Evolutionary conservation across 2,888 invertebrate species (phyloP).

Genomic region (Chloroclystis v-ata): DNA sequence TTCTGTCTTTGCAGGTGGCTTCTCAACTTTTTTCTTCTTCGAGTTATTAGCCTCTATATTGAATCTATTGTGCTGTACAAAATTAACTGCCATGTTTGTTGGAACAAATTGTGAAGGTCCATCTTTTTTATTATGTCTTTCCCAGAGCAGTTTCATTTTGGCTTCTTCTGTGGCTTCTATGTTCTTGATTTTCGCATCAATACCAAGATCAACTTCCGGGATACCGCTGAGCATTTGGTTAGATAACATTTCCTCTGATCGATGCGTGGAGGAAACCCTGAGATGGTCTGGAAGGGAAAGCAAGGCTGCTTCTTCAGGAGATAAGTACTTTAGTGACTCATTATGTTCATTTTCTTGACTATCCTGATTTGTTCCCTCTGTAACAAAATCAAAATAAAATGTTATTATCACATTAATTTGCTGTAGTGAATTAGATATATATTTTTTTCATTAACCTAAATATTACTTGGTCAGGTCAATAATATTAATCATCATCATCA

Average conservation of each 20-base stretch:
- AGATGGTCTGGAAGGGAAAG: constrained; percentile 93
- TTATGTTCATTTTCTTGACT: constrained; percentile 64
- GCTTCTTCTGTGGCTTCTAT: constrained; percentile 99
- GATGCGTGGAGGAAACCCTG: constrained; percentile 88
- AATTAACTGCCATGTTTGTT: constrained; percentile 98
- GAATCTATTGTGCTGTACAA: constrained; percentile 97
- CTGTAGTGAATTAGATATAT: too few relatives aligned
- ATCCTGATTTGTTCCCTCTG: constrained; percentile 59
- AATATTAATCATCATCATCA: too few relatives aligned
- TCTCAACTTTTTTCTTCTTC: constrained; percentile 79
- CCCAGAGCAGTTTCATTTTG: constrained; percentile 93
- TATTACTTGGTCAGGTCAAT: too few relatives aligned
- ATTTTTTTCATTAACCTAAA: too few relatives aligned
- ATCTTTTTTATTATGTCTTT: constrained; percentile 93
- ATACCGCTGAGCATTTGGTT: constrained; percentile 99
- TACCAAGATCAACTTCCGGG: constrained; percentile 99
- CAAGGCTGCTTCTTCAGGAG: constrained; percentile 93
- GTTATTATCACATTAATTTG: too few relatives aligned
- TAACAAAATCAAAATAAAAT: constrained; percentile 29
- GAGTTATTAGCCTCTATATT: constrained; percentile 87
- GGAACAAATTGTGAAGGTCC: constrained; percentile 97
- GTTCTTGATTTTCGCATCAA: constrained; percentile 98
- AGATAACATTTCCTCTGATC: constrained; percentile 99
- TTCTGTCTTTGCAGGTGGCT: constrained; percentile 63
- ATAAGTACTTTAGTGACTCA: constrained; percentile 81